Conservation (phyloP, 2,113 vertebrate species). For the Corydoras sp. region DNA sequence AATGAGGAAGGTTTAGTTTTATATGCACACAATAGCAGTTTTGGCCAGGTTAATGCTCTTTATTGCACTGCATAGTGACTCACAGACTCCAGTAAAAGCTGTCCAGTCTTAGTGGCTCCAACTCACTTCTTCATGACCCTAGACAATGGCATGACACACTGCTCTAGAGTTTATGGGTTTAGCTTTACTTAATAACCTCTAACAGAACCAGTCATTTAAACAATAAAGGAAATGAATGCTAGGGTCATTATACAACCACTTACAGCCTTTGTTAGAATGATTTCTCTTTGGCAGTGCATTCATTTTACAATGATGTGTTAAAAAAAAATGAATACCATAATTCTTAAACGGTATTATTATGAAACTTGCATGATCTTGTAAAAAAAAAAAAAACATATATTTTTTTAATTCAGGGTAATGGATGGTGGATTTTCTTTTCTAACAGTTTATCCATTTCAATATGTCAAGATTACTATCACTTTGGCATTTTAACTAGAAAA, state of each 20-base stretch:
- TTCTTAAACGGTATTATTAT: no score
- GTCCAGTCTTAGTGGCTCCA: slow-evolving; percentile 25
- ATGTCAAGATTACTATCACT: no score
- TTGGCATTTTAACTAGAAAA: no score
- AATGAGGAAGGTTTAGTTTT: slow-evolving; percentile 18
- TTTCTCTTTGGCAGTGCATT: no score
- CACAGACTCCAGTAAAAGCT: slow-evolving; percentile 33
- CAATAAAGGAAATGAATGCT: neutral
- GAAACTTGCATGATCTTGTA: no score
- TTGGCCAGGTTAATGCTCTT: slow-evolving; percentile 23
- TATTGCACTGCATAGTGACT: slow-evolving; percentile 31
- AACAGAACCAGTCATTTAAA: neutral
- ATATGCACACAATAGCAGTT: slow-evolving; percentile 25
- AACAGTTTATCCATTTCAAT: no score
- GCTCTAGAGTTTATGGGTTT: slow-evolving; percentile 24
- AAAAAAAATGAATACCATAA: no score
- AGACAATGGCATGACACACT: slow-evolving; percentile 26
- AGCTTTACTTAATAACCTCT: slow-evolving; percentile 5
- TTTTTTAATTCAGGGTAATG: no score
- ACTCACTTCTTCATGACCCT: slow-evolving; percentile 18
- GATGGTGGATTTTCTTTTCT: no score
- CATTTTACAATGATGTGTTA: no score
- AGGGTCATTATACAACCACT: neutral
- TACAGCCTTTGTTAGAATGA: neutral
- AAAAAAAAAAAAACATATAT: no score